Conservation (phyloP, 2,888 invertebrate genomes). For the Scrobipalpa atriplicella region DNA sequence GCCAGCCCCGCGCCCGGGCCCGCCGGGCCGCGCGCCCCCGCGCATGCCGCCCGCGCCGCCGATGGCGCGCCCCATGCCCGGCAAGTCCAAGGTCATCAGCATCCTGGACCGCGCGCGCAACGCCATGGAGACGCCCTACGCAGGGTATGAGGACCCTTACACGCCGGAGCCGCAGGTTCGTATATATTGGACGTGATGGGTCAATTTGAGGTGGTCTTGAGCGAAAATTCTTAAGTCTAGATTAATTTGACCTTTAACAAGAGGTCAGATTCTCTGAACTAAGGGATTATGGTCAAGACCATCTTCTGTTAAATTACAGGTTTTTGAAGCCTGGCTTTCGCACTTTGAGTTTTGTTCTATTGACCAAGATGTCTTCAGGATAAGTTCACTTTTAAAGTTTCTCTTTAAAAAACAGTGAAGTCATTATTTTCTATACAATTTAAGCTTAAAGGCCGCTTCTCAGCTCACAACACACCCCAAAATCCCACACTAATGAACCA, state of each 20-base stretch:
- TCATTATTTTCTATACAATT: no score
- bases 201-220: no score
- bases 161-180: constrained; percentile 63
- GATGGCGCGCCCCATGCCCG: constrained; percentile 79
- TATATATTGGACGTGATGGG: no score
- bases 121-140: constrained; percentile 91
- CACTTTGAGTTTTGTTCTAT: neutral
- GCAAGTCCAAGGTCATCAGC: constrained; percentile 92
- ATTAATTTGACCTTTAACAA: no score
- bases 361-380: neutral
- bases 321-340: no score
- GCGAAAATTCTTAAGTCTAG: no score
- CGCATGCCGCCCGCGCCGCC: constrained; percentile 54
- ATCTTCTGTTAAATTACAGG: no score
- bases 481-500: neutral
- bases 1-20: constrained; percentile 45
- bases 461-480: neutral
- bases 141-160: constrained; percentile 79
- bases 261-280: no score
- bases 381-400: no score
- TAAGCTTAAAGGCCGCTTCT: no score
- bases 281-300: no score
- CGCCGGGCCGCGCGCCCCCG: constrained; percentile 44
- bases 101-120: constrained; percentile 91
- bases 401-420: no score